Conservation (phyloP, 1,140 invertebrate species). For the Drosophila pseudoananassae region DNA sequence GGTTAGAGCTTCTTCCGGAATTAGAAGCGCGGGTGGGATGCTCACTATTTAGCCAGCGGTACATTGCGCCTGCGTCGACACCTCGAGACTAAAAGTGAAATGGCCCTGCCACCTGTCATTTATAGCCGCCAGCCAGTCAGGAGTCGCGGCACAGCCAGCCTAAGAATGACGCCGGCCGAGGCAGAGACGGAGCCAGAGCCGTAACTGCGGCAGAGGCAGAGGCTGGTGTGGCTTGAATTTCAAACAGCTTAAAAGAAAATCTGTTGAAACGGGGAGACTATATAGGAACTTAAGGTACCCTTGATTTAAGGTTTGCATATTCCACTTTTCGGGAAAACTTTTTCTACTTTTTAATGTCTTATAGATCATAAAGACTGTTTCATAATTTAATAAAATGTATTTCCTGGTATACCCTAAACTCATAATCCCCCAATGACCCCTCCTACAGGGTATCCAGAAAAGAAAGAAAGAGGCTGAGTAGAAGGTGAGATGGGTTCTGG, state of each 20-base stretch:
- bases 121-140: constrained; percentile 63
- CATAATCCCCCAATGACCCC: neutral
- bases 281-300: constrained; percentile 1
- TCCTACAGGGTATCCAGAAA: neutral
- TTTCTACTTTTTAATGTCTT: neutral
- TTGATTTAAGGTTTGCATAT: neutral
- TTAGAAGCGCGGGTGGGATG: neutral
- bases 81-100: constrained; percentile 79
- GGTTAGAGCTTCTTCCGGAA: constrained; percentile 6
- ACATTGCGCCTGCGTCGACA: constrained; percentile 71
- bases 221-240: constrained; percentile 59
- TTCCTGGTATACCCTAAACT: neutral
- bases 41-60: constrained; percentile 56
- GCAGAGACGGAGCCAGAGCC: constrained; percentile 10
- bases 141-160: constrained; percentile 40
- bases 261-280: neutral
- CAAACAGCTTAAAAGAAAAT: constrained; percentile 33
- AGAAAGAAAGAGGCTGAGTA: neutral
- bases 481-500: constrained; percentile 1
- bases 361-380: neutral
- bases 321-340: no score
- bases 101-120: constrained; percentile 65
- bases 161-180: constrained; percentile 18
- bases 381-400: neutral
- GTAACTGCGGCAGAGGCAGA: constrained; percentile 3